A percentile compares a stretch with the other conserved stretches of the same genome.
Evolutionary conservation across 2,888 invertebrate genomes (phyloP).

Genomic region (Ecliptopera silaceata): DNA sequence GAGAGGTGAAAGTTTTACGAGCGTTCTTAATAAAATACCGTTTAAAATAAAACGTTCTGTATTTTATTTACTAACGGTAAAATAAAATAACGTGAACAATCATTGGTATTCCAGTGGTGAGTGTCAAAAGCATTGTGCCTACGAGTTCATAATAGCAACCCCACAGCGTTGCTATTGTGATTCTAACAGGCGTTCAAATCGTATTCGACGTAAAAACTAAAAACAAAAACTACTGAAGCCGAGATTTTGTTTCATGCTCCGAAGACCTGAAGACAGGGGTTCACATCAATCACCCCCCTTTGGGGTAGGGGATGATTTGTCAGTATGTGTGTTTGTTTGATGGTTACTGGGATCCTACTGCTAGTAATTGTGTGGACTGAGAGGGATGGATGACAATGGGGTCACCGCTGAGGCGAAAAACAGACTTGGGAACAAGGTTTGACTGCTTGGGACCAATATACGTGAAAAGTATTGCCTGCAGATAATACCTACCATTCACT

Average conservation of each 20-base stretch:
- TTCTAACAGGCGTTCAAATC: constrained; percentile 11
- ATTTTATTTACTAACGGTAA: too few relatives aligned
- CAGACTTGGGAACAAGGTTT: constrained; percentile 1
- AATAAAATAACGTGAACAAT: too few relatives aligned
- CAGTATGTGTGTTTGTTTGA: constrained; percentile 45
- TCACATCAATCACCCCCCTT: constrained; percentile 54
- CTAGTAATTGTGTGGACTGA: constrained; percentile 38
- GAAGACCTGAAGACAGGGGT: constrained; percentile 50
- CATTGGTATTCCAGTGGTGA: too few relatives aligned
- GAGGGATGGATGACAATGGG: constrained; percentile 33
- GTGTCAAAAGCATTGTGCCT: background rate
- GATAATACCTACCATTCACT: too few relatives aligned
- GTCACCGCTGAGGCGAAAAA: constrained; percentile 22
- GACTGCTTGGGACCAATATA: background rate
- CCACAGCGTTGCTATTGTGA: constrained; percentile 5
- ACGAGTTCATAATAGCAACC: constrained; percentile 7
- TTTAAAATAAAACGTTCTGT: too few relatives aligned
- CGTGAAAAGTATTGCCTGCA: background rate
- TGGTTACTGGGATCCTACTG: constrained; percentile 32
- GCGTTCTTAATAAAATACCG: too few relatives aligned
- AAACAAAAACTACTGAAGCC: constrained; percentile 9
- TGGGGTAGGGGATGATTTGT: constrained; percentile 25
- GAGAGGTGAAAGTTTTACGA: too few relatives aligned
- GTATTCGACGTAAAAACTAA: constrained; percentile 9
- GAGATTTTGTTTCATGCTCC: constrained; percentile 35